Evolutionary conservation across 2,797 vertebrate genomes (phyloP).

Genomic region (Tragelaphus oryx): DNA sequence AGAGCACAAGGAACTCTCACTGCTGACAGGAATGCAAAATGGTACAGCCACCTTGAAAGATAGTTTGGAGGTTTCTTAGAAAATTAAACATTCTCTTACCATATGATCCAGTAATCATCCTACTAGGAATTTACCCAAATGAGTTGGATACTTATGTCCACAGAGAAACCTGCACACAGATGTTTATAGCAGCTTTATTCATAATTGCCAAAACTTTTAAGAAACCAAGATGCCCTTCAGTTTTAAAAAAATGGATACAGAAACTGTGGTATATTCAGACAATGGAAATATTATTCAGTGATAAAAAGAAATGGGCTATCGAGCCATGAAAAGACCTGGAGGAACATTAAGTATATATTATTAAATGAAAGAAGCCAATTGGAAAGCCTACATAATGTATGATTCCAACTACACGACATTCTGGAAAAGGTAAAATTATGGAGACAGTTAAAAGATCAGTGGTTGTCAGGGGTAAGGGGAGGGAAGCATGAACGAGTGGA

Average conservation of each 20-base stretch:
- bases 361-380: background rate
- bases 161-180: background rate
- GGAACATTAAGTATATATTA: background rate
- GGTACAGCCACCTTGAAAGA: background rate
- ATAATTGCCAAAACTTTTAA: background rate
- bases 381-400: background rate
- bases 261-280: background rate
- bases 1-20: background rate
- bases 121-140: background rate
- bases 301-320: background rate
- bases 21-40: background rate
- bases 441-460: background rate
- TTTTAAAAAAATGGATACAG: background rate
- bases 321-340: background rate
- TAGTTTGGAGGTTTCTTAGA: background rate
- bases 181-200: background rate
- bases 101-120: background rate
- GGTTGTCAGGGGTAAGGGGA: background rate
- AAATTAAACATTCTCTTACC: background rate
- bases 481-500: background rate
- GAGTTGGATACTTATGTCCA: background rate
- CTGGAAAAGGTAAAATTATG: background rate
- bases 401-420: background rate
- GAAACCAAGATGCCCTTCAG: background rate
- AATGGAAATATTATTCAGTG: background rate